Base-by-base conservation (phyloP, 2,888 invertebrate species). In the Mythimna lalbum region DNA sequence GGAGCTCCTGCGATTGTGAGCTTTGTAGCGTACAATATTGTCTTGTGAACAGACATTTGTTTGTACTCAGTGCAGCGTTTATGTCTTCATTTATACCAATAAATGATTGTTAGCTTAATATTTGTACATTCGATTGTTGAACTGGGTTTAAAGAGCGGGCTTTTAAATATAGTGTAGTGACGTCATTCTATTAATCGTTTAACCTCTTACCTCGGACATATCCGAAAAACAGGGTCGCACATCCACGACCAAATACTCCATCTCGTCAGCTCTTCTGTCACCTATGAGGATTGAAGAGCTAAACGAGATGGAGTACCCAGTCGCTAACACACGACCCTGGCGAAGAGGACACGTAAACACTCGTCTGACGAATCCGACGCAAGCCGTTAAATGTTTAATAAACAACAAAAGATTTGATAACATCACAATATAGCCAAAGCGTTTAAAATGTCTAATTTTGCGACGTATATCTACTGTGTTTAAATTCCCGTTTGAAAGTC, bases 41-140 rank as follows among this genome's bases (percentile, higher is more conserved):
- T 23, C 50, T 43, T 63, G 56, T 66, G 21, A 63, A 81, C 57
- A 49, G 64, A 77, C 61, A 68, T 47, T 76, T 59, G 67, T 69
- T 76, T 73, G 57, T 81, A 73, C 63, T 74, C 70, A 69, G 74
- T 73, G 76, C 83, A 77, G 75, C 72, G 63, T 75, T 73, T 64
- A 73, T 61, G 69, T 69, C 50, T 52, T 83, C 85, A 80, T 85
- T 81, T 85, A 79, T 82, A 79, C 62, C 57, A 36, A 81, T 80
- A 82, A 84, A 85, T 82, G 81, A 63, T 70, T 60, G 59, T 79
- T 85, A 84, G 82, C 76, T 81, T 83, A 82, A 83, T 85, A 85
- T 82, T 33, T 84, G 81, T 81, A 83, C 76, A 83, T 85, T 78
- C 27, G 43, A 72, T 81, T 82, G 70, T 77, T 76, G 43, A 72